phyloP scores from a whole-genome alignment of 2,797 vertebrate species.

The Leuciscus waleckii region DNA sequence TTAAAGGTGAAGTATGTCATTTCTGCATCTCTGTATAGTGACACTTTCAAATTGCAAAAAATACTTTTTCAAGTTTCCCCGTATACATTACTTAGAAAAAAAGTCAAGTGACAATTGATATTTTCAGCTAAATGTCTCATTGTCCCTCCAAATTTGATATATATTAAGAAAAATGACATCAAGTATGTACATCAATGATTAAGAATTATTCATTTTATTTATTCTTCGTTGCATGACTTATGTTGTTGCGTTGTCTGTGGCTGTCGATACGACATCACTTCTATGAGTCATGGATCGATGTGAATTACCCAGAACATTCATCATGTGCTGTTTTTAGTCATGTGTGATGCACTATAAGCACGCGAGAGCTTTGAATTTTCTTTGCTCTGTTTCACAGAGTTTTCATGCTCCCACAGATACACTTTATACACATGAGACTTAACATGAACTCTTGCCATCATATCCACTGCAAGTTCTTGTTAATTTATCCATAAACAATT shows the following conservation, averaged over 20 bases:
- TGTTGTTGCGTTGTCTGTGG: background rate
- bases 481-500: background rate
- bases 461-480: constrained; percentile 26
- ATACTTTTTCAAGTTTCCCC: background rate
- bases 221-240: background rate
- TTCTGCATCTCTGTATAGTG: background rate
- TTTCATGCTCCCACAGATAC: constrained; percentile 1
- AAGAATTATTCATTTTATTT: background rate
- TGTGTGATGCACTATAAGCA: constrained; percentile 5
- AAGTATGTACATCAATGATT: background rate
- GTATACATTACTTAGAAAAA: background rate
- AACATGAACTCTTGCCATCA: constrained; percentile 40
- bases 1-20: constrained; percentile 10
- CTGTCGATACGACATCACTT: background rate
- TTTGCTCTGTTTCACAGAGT: constrained; percentile 32
- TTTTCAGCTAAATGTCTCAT: background rate
- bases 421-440: constrained; percentile 31
- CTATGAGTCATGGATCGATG: background rate
- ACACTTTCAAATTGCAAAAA: background rate
- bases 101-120: background rate
- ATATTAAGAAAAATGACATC: background rate
- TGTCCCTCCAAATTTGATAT: background rate
- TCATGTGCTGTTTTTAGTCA: constrained; percentile 1
- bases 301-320: background rate
- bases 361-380: background rate